Evolutionary conservation across 2,797 vertebrate genomes (phyloP), one percentile per base, ranked within the genome.

Genomic region (Cryptoprocta ferox): DNA sequence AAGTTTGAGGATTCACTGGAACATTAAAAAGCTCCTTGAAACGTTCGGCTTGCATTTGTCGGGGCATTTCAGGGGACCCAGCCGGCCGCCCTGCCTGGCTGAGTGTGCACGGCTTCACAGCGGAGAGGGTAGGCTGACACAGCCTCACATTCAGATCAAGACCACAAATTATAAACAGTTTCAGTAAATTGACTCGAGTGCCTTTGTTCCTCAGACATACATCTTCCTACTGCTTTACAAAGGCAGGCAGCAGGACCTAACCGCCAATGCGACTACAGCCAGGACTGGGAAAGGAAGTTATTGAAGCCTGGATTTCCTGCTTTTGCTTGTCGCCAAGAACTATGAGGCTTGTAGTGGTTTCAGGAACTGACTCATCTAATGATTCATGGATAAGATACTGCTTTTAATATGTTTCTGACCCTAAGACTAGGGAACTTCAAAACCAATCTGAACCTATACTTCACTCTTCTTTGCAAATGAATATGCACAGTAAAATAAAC

Each of bases 221-320:
- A 98, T 99, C 99, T 99, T 99, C 98, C 98, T 99, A 99, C 99
- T 97, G 98, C 99, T 99, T 99, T 98, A 99, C 98, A 99, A 98
- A 99, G 98, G 99, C 98, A 98, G 98, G 99, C 99, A 98, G 98
- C 98, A 98, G 98, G 98, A 98, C 98, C 98, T 98, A 99, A 99
- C 99, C 99, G 97, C 99, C 97, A 98, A 98, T 21, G 73, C 98
- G 96, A 98, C 99, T 98, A 99, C 97, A 98, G 99, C 99, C 99
- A 98, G 98, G 97, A 98, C 99, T 98, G 99, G 98, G 99, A 99
- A 99, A 99, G 99, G 99, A 99, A 99, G 99, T 99, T 99, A 99
- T 99, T 99, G 99, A 99, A 99, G 99, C 99, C 97, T 99, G 99
- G 99, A 99, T 99, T 99, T 99, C 99, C 99, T 99, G 99, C 99